phyloP scores from a whole-genome alignment of 2,797 vertebrate genomes.

The Leuciscus waleckii region DNA sequence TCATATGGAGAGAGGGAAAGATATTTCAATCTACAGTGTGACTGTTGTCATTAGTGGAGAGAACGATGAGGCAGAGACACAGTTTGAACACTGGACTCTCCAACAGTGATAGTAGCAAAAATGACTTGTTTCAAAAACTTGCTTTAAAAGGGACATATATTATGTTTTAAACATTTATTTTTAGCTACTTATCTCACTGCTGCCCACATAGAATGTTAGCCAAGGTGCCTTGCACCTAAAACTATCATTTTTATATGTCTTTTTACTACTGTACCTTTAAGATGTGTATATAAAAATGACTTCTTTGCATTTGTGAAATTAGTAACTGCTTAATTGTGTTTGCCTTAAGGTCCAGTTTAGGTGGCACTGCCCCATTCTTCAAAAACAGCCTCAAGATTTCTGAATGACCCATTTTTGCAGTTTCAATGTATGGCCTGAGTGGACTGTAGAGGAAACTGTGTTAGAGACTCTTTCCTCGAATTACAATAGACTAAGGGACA shows the following conservation, averaged over 20 bases:
- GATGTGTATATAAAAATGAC: background rate
- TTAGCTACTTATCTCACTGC: background rate
- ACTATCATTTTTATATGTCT: background rate
- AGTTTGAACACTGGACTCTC: conserved; percentile 8
- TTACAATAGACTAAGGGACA: background rate
- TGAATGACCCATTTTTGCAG: conserved; percentile 19
- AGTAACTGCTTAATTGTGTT: background rate
- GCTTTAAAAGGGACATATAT: background rate
- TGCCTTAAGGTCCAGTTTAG: background rate
- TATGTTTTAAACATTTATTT: background rate
- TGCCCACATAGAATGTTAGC: background rate
- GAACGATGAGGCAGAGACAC: conserved; percentile 32
- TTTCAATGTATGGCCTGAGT: background rate
- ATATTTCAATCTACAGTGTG: conserved; percentile 64
- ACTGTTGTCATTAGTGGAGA: conserved; percentile 57
- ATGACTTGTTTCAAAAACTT: background rate
- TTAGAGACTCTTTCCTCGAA: background rate
- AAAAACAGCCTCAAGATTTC: background rate
- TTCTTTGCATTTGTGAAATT: background rate
- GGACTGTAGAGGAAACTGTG: background rate
- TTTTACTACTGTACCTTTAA: background rate
- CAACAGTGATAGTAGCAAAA: background rate
- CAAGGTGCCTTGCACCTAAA: background rate
- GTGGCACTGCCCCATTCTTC: background rate
- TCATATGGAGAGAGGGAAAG: conserved; percentile 58